phyloP scores from a whole-genome alignment of 2,888 invertebrate genomes.

The Corbicula japonica region DNA sequence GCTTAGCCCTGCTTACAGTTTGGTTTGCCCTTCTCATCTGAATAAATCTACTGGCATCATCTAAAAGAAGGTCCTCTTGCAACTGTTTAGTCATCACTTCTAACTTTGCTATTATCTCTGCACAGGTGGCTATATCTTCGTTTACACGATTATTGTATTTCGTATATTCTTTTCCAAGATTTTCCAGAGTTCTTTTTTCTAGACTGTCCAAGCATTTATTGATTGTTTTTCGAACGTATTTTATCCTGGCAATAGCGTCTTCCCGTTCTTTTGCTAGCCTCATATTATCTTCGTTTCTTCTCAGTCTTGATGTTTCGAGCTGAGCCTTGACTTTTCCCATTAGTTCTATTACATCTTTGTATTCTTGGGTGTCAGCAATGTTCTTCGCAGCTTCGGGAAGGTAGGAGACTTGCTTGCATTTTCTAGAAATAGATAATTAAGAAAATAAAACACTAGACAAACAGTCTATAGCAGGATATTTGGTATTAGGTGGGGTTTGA shows the following conservation, averaged over 20 bases:
- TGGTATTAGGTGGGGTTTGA: no score
- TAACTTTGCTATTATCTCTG: conserved; percentile 13
- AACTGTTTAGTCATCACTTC: conserved; percentile 3
- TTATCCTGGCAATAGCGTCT: conserved; percentile 23
- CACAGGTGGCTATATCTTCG: conserved; percentile 1
- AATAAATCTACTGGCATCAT: conserved; percentile 14
- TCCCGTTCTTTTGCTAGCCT: conserved; percentile 31
- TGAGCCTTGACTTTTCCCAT: conserved; percentile 22
- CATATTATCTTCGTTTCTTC: conserved; percentile 32
- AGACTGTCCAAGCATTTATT: conserved; percentile 25
- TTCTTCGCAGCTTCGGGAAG: conserved; percentile 36
- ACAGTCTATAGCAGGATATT: no score
- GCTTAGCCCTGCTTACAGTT: neutral
- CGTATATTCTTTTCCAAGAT: conserved; percentile 18
- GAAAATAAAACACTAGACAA: neutral
- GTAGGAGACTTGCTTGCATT: conserved; percentile 39
- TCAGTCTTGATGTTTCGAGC: conserved; percentile 16
- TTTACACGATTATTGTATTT: conserved; percentile 12
- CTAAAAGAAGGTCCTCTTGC: neutral
- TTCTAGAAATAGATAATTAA: no score
- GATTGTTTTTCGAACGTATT: conserved; percentile 27
- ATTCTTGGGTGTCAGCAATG: conserved; percentile 41
- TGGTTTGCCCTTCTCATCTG: conserved; percentile 26
- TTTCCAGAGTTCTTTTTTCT: conserved; percentile 32
- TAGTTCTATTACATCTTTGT: conserved; percentile 29